Base-by-base conservation (phyloP, 2,113 vertebrate species). In the Muntiacus reevesi region DNA sequence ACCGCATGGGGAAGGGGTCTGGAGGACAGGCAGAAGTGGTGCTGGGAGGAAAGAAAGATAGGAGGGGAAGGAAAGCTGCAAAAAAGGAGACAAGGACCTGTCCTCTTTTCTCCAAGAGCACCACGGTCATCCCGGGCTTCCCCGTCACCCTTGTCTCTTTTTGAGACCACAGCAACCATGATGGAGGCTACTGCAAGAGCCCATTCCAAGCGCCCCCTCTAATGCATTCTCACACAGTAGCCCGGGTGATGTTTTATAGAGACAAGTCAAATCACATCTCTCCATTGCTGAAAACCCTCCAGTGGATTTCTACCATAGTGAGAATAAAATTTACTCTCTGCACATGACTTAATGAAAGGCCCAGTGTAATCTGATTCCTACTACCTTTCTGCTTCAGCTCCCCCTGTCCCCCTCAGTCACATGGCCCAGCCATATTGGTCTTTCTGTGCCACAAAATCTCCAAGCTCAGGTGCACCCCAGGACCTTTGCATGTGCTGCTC, bases 1-100 rank as follows among this genome's bases (percentile, higher is more conserved):
- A n/a, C 19, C 9, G 0, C 33, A n/a, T 10, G 83, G 40, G 45
- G 14, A 55, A 33, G 36, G n/a, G 7, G 2, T 43, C 4, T 3
- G 2, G 14, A 54, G 7, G 55, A 45, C 40, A 9, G 21, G 4
- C 15, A 64, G 52, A n/a, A 54, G 2, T 2, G 19, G 43, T 0
- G 3, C 27, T 25, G 23, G 43, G 30, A 55, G 54, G 23, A 57
- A 17, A 13, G 19, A 36, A 86, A 83, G 55, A 9, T 17, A 6
- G 40, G 40, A 79, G 14, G 2, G 19, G 78, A 1, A 67, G 36
- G n/a, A 57, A 85, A 3, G 21, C 28, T 28, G 30, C 79, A 21
- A 15, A 79, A 28, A 7, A 50, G 28, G 47, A 95, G 28, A 57
- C 33, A 33, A 50, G 50, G 14, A 23, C 50, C 15, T 27, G 25